phyloP scores from a whole-genome alignment of 2,888 invertebrate species.

The Conistra vaccinii region DNA sequence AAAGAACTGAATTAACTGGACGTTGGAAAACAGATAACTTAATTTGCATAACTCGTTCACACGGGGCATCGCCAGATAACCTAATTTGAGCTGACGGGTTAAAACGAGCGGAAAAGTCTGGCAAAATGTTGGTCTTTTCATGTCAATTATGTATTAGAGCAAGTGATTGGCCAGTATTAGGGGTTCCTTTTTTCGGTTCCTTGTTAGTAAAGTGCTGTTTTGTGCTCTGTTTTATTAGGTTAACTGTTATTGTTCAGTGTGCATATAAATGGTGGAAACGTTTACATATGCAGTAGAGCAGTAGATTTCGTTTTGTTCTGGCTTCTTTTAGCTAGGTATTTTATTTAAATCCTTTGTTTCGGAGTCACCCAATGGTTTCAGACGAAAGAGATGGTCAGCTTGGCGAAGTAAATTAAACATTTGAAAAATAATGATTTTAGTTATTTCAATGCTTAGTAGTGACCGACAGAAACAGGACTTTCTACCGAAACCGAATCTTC shows the following conservation, averaged over 20 bases:
- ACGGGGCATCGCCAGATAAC: slow-evolving; percentile 81
- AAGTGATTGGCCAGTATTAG: slow-evolving; percentile 43
- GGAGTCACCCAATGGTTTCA: not conserved
- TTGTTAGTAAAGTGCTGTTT: slow-evolving; percentile 33
- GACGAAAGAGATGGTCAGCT: not conserved
- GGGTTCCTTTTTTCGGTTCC: slow-evolving; percentile 11
- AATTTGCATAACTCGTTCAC: slow-evolving; percentile 89
- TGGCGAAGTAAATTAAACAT: no score
- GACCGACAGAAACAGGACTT: no score
- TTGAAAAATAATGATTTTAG: not conserved
- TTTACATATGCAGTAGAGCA: slow-evolving; percentile 18
- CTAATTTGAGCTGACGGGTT: slow-evolving; percentile 84
- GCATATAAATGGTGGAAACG: slow-evolving; percentile 18
- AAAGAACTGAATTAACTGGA: slow-evolving; percentile 88
- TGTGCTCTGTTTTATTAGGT: slow-evolving; percentile 28
- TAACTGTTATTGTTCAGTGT: slow-evolving; percentile 25
- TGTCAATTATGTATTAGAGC: slow-evolving; percentile 57
- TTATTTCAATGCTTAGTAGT: not conserved
- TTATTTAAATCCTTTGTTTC: slow-evolving; percentile 21
- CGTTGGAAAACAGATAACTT: slow-evolving; percentile 88
- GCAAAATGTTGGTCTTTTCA: slow-evolving; percentile 65
- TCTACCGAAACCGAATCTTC: no score
- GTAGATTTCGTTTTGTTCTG: slow-evolving; percentile 20
- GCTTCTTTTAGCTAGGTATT: slow-evolving; percentile 11
- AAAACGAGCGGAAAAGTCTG: slow-evolving; percentile 73